Evolutionary conservation across 2,888 invertebrate species (phyloP), one percentile per base, ranked within the genome.

Genomic region (Sclerodermus sp.): DNA sequence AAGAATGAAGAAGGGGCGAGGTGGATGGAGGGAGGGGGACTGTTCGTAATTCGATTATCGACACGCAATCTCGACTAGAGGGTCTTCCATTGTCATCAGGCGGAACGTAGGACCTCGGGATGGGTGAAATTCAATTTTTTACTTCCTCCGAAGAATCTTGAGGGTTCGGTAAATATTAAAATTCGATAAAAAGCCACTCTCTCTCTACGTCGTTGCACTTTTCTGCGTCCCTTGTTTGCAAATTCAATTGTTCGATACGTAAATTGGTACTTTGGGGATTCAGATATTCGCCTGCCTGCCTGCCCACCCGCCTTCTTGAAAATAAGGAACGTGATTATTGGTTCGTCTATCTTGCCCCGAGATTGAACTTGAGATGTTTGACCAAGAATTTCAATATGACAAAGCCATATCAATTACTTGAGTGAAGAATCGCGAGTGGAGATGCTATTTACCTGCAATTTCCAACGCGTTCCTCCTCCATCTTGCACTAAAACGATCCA

Each of bases 31-130:
- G 23, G 23, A 8, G 23, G 23, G 23, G 23, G 34, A 12, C 10
- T 34, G 48, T 49, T 52, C 56, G 54, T 59, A 59, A 62, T 62
- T 58, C 46, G 52, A 62, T 62, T 62, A 61, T 62, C 54, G 49
- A 44, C 41, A 46, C 42, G 49, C 55, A 56, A 55, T 55, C 49
- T 38, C 53, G 29, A 39, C 41, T 30, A 41, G 30, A 34, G 42
- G 38, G 34, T 32, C 16, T 15, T 39, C 50, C 52, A 61, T 60
- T 60, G 60, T 60, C 56, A 46, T 49, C 43, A 42, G 31, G 45
- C 32, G 43, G 43, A 51, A n/a, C n/a, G n/a, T n/a, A n/a, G 47
- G 10, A 34, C 6, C 13, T 4, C 4, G 13, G 10, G 34, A 34
- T n/a, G 34, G 34, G 10, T 34, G 47, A 42, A 61, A 61, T 56